These are phyloP conservation scores for Drosophila histrio DNA, from an alignment of 2,888 invertebrate species.

Conservation along the genomic window DNA sequence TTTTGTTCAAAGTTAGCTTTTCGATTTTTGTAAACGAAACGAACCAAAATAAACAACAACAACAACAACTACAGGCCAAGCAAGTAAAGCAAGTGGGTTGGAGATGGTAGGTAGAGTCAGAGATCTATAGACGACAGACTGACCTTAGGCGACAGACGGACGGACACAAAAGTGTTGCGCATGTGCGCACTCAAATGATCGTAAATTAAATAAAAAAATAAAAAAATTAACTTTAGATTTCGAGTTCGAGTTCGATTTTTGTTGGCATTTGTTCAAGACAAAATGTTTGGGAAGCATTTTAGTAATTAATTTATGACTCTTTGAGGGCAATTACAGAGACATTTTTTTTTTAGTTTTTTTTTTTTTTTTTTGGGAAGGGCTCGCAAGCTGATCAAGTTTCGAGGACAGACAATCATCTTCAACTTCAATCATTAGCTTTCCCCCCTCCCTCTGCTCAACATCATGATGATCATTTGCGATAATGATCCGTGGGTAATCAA, in stretches of 20 bases:
- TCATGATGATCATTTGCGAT: conserved; percentile 59
- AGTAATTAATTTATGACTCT: conserved; percentile 67
- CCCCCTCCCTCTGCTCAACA: neutral
- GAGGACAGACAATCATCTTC: conserved; percentile 12
- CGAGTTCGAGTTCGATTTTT: conserved; percentile 43
- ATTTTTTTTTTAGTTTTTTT: too few relatives aligned
- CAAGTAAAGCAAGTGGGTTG: conserved; percentile 11
- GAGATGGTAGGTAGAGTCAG: neutral
- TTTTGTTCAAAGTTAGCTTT: conserved; percentile 36
- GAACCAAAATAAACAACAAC: neutral
- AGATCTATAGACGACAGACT: conserved; percentile 2
- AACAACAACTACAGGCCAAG: neutral
- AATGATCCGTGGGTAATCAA: conserved; percentile 71
- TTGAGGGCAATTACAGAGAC: conserved; percentile 56
- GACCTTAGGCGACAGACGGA: conserved; percentile 15
- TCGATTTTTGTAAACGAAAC: conserved; percentile 29
- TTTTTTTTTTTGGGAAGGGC: conserved; percentile 13
- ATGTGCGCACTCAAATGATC: conserved; percentile 46
- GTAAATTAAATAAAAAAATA: conserved; percentile 71
- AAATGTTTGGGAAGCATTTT: conserved; percentile 27
- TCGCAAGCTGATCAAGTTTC: conserved; percentile 41
- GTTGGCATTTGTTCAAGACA: conserved; percentile 16
- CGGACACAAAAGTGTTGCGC: conserved; percentile 25
- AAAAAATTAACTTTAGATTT: conserved; percentile 69
- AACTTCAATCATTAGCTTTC: conserved; percentile 44